Base-by-base conservation (phyloP, 2,888 invertebrate genomes). In the Disparrhopalites patrizii region DNA sequence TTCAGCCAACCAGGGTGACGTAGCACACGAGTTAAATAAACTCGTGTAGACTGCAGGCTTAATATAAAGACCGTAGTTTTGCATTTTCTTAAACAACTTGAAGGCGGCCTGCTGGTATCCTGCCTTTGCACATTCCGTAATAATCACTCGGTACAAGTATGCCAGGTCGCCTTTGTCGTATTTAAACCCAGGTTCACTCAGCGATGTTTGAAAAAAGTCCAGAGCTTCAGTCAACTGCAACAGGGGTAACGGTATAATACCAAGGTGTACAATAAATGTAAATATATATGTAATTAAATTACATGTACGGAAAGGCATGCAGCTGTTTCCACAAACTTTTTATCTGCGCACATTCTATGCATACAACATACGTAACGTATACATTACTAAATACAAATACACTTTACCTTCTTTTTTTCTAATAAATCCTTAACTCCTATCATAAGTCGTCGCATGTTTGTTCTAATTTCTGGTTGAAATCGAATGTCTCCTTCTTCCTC, bases 31-130 rank as follows among this genome's bases (percentile, higher is more conserved):
- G 80, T 93, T 91, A 77, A 97, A 90, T 30, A 97, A 81, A 67
- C 89, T 88, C 0, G 93, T 93, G 76, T 91, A 93, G 0, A 89
- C 88, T 20, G 88, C 86, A 0, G 84, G 85, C 28, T 86, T 87
- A 0, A 87, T 85, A 70, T 82, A 81, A 0, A 93, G 78, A 0
- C 84, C 86, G 47, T 87, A 81, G 76, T 86, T 85, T 76, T 89
- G 91, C 91, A 95, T 91, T 78, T 88, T 76, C 25, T 87, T 89
- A 76, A 84, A 94, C 1, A 96, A 81, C 73, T 85, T 84, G 77
- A 93, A 94, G 1, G 93, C 92, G 80, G 90, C 91, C 75, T 89
- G 87, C 1, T 91, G 85, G 76, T 91, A 90, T 0, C 96, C 96
- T 1, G 86, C 87, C 75, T 86, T 81, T 2, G 91, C 93, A 79